These are phyloP conservation scores for Micromys minutus DNA, from an alignment of 2,113 vertebrate genomes.

Conservation along the genomic window DNA sequence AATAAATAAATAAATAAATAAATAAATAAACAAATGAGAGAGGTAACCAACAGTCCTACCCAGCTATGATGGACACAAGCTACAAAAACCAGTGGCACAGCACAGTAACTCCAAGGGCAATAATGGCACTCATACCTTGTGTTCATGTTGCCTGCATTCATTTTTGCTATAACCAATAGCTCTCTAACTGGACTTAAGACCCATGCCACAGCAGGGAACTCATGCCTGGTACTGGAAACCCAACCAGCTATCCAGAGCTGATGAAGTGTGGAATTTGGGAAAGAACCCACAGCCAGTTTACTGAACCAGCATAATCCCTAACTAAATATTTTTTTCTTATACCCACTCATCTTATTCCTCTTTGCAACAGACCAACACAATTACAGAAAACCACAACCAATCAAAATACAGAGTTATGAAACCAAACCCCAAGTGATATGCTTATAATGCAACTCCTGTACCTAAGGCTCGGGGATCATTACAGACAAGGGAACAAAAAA, in stretches of 20 bases:
- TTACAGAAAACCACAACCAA: background rate
- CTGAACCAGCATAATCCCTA: background rate
- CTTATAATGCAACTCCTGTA: background rate
- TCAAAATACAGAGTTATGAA: background rate
- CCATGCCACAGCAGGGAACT: background rate
- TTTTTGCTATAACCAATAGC: background rate
- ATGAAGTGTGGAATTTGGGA: background rate
- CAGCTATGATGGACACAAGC: background rate
- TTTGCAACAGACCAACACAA: background rate
- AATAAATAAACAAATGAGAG: no score
- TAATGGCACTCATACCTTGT: background rate
- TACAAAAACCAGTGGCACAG: background rate
- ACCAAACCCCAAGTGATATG: background rate
- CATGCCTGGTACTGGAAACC: background rate
- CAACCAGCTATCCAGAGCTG: background rate
- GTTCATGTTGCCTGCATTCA: background rate
- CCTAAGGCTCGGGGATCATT: background rate
- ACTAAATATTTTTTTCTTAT: background rate
- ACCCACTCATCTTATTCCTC: background rate
- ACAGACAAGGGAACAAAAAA: background rate
- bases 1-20: no score
- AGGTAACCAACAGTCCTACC: background rate
- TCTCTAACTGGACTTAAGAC: background rate
- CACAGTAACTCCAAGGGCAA: background rate
- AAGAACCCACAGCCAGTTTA: background rate